These are phyloP conservation scores for Enoplosus armatus DNA, from an alignment of 2,797 vertebrate genomes.

Conservation along the genomic window DNA sequence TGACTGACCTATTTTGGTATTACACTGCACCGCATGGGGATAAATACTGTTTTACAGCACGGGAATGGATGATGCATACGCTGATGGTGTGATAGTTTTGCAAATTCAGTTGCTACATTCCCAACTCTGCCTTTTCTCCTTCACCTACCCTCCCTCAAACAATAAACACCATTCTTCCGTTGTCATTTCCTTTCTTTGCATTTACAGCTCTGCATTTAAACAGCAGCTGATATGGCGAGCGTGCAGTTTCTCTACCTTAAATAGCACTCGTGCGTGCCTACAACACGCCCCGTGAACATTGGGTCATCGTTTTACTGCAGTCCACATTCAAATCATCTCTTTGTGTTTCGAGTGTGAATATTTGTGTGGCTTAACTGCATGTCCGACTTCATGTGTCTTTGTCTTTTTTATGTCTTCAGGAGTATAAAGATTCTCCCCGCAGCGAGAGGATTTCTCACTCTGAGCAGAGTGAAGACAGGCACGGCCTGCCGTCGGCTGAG, in stretches of 20 bases:
- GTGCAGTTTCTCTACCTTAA: constrained; percentile 71
- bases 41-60: constrained; percentile 52
- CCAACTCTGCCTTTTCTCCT: constrained; percentile 50
- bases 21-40: constrained; percentile 21
- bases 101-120: constrained; percentile 50
- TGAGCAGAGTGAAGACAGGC: constrained; percentile 75
- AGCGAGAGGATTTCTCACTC: constrained; percentile 63
- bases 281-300: constrained; percentile 46
- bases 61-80: constrained; percentile 9
- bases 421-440: constrained; percentile 73
- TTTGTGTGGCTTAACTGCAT: constrained; percentile 25
- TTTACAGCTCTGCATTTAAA: constrained; percentile 68
- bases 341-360: constrained; percentile 47
- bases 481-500: constrained; percentile 67
- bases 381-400: constrained; percentile 36
- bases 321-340: constrained; percentile 49
- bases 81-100: constrained; percentile 52
- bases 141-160: constrained; percentile 54
- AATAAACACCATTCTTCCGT: constrained; percentile 74
- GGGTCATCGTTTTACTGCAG: constrained; percentile 59
- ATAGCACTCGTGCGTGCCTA: constrained; percentile 54
- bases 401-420: constrained; percentile 57
- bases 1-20: constrained; percentile 68
- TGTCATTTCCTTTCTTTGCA: constrained; percentile 72
- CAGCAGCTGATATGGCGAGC: constrained; percentile 70